Evolutionary conservation across 2,113 vertebrate species (phyloP).

Genomic region (Rhea pennata): DNA sequence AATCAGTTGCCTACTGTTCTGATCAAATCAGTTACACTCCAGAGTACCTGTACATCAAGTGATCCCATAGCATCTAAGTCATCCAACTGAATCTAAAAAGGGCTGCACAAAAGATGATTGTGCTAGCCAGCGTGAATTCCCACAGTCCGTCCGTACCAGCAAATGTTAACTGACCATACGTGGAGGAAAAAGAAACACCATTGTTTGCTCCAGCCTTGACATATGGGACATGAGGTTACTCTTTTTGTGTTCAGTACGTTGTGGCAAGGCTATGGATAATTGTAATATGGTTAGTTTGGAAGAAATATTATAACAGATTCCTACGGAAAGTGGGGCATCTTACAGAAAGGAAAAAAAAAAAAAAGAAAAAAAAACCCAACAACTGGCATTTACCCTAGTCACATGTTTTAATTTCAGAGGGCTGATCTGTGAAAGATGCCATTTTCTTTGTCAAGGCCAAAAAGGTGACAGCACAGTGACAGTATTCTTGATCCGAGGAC

Average conservation of each 20-base stretch:
- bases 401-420: neutral
- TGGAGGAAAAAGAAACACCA: neutral
- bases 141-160: neutral
- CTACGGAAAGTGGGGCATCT: neutral
- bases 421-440: neutral
- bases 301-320: neutral
- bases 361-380: neutral
- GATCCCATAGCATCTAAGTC: neutral
- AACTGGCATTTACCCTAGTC: neutral
- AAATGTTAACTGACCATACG: neutral
- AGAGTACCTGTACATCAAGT: neutral
- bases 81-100: neutral
- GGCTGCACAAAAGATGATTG: neutral
- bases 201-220: neutral
- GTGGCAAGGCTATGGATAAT: neutral
- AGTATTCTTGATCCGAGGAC: neutral
- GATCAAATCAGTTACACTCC: neutral
- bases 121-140: neutral
- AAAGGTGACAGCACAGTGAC: neutral
- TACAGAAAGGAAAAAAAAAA: neutral
- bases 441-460: neutral
- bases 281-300: neutral
- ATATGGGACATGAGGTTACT: neutral
- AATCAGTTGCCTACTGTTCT: neutral
- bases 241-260: neutral